Percentiles rank a stretch among this genome's conserved stretches.
Evolutionary conservation across 2,113 vertebrate species (phyloP).

Genomic region (Crotophaga sulcirostris): DNA sequence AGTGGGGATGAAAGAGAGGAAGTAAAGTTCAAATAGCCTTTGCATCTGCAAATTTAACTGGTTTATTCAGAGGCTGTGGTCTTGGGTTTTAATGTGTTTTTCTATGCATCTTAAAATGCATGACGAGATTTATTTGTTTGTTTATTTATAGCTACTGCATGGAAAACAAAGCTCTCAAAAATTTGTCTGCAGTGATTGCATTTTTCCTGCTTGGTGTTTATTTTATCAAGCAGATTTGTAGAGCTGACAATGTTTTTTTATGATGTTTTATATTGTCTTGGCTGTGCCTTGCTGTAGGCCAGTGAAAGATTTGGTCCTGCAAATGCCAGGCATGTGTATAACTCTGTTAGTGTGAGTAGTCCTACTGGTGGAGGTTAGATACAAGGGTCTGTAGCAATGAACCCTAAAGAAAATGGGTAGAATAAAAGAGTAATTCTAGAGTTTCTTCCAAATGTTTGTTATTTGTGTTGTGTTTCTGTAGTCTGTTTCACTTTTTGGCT

Average conservation of each 20-base stretch:
- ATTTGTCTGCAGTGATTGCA: not conserved
- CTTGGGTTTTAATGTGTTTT: not conserved
- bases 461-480: not conserved
- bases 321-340: rapidly evolving
- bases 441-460: not conserved
- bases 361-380: rapidly evolving
- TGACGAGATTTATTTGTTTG: conserved; percentile 7
- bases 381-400: not conserved
- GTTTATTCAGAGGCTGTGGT: not conserved
- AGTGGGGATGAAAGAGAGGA: not conserved
- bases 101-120: not conserved
- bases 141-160: not conserved
- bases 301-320: not conserved
- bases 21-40: not conserved
- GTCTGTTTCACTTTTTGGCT: not conserved
- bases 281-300: not conserved
- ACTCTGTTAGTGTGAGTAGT: not conserved
- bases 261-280: not conserved
- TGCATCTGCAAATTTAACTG: conserved; percentile 10
- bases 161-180: not conserved
- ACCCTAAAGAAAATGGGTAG: not conserved
- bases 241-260: not conserved
- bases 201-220: not conserved
- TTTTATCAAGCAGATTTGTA: conserved; percentile 15
- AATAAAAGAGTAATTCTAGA: not conserved